A percentile compares a stretch with the other conserved stretches of the same genome.
phyloP scores from a whole-genome alignment of 2,888 invertebrate genomes.

The Mesorhabditis spiculigera region DNA sequence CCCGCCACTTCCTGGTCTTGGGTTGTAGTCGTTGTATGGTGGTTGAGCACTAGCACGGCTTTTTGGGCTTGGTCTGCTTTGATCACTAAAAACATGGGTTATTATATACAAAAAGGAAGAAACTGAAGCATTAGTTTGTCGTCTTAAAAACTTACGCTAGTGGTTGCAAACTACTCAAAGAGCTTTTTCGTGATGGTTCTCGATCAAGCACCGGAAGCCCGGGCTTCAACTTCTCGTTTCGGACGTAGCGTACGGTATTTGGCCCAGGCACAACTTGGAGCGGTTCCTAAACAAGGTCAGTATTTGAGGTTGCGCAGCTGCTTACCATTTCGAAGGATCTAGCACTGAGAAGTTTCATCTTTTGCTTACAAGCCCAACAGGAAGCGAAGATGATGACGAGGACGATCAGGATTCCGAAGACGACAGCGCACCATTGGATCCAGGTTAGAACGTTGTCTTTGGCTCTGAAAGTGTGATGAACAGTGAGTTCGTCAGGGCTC shows the following conservation, averaged over 20 bases:
- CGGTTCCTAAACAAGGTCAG: not conserved
- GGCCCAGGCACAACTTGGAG: not conserved
- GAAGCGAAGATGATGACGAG: conserved; percentile 18
- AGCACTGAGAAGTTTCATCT: not conserved
- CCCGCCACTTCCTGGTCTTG: not conserved
- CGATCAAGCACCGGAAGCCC: not conserved
- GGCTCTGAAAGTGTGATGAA: conserved; percentile 8
- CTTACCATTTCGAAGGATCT: not conserved
- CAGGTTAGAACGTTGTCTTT: conserved; percentile 23
- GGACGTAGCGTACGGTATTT: not conserved
- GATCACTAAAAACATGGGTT: too few relatives aligned
- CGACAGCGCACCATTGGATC: conserved; percentile 19
- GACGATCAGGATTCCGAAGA: conserved; percentile 15
- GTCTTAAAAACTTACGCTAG: not conserved
- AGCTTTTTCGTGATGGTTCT: not conserved
- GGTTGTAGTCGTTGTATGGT: not conserved
- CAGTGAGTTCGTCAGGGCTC: not conserved
- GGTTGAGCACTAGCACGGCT: not conserved
- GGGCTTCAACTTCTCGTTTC: too few relatives aligned
- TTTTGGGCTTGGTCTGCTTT: too few relatives aligned
- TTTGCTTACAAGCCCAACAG: conserved; percentile 17
- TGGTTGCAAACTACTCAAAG: not conserved
- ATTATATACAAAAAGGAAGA: not conserved
- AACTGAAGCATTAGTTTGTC: not conserved
- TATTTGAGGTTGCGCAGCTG: not conserved